Evolutionary conservation across 2,797 vertebrate genomes (phyloP), one percentile per base, ranked within the genome.

Genomic region (Hyperoplus immaculatus): DNA sequence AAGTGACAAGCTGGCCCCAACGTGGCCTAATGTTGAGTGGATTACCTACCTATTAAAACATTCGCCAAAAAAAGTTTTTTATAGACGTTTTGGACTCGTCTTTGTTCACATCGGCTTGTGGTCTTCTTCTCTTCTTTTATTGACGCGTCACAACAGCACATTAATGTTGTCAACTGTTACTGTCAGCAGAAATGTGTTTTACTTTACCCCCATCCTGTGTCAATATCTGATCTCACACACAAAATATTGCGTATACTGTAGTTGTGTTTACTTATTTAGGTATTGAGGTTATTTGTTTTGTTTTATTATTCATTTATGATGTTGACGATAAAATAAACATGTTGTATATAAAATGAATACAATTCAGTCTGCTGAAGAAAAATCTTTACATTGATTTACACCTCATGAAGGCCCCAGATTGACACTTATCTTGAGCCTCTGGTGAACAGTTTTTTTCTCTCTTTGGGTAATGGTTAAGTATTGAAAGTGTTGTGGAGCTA

Each of bases 381-480:
- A 8, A n/a, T 16, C 5, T 4, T 18, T 51, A 1, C 8, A 18
- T 61, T 8, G 36, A 61, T 55, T 14, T 11, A 21, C 55, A 5
- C 41, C 11, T 39, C 13, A 14, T 11, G 1, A 63, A n/a, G 47
- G 16, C 41, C 41, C 11, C 0, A 6, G 39, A 58, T 14, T 0
- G 12, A 51, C 12, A 12, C 43, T 36, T 11, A 73, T 49, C 15
- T n/a, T 0, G 0, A 43, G 12, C 43, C 57, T 50, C n/a, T 5
- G 3, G 47, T 54, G 11, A 70, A 56, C 16, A 4, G 18, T 11
- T 8, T 53, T 47, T 53, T 49, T 54, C 6, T 69, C 60, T 64
- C 43, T 45, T 61, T 62, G 6, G 15, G 21, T 29, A 61, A 43
- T 18, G 3, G 53, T 79, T 72, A 72, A 80, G 69, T 60, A 80